phyloP scores from a whole-genome alignment of 2,113 vertebrate genomes.

The Cebidichthys violaceus region DNA sequence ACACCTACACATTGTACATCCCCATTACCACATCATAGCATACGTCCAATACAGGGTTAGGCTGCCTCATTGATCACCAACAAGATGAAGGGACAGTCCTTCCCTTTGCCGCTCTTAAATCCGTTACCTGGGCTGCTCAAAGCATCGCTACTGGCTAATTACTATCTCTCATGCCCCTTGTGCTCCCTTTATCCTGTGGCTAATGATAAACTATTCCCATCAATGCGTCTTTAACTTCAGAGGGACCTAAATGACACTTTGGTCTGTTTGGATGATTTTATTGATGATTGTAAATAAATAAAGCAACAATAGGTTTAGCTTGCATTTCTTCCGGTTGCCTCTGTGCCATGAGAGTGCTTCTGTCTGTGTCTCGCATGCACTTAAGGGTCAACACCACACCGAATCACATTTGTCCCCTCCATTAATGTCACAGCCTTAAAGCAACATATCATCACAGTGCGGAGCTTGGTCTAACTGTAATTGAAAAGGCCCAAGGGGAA shows the following conservation, averaged over 20 bases:
- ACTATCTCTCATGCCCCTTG: constrained; percentile 53
- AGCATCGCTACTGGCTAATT: constrained; percentile 56
- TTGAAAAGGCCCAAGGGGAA: constrained; percentile 84
- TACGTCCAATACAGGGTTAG: constrained; percentile 51
- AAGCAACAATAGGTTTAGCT: constrained; percentile 13
- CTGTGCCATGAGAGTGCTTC: constrained; percentile 1
- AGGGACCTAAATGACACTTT: constrained; percentile 42
- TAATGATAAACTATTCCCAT: constrained; percentile 52
- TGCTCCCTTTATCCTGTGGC: constrained; percentile 51
- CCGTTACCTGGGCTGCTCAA: constrained; percentile 68
- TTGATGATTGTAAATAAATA: constrained; percentile 42
- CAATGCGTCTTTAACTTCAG: constrained; percentile 48
- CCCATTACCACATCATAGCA: constrained; percentile 63
- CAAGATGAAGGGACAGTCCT: constrained; percentile 59
- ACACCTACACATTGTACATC: constrained; percentile 30
- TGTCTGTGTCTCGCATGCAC: constrained; percentile 37
- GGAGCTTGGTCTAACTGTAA: constrained; percentile 80
- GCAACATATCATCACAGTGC: constrained; percentile 78
- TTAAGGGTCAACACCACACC: constrained; percentile 74
- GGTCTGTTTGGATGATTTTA: constrained; percentile 21
- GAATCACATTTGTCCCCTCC: constrained; percentile 80
- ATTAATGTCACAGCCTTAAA: constrained; percentile 80
- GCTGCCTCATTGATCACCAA: constrained; percentile 58
- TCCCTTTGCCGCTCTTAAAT: constrained; percentile 47
- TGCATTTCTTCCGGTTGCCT: constrained; percentile 20